Evolutionary conservation across 1,140 invertebrate genomes (phyloP).

Genomic region (Solenopsis fugax): DNA sequence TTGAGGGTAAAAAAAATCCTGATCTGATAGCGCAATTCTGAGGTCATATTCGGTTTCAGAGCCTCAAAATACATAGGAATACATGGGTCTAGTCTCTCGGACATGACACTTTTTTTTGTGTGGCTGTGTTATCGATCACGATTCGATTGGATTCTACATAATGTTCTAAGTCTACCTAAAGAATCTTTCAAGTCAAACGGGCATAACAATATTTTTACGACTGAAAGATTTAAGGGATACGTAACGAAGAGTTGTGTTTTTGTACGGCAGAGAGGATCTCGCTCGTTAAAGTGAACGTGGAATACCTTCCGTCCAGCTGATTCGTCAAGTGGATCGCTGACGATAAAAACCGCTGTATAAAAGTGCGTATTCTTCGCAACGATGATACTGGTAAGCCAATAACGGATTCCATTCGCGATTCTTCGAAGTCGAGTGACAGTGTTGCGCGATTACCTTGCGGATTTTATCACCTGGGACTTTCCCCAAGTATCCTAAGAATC

Average conservation of each 20-base stretch:
- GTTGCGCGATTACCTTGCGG: background rate
- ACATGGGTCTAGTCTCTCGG: too few species aligned
- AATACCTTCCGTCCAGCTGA: constrained; percentile 23
- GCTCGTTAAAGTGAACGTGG: constrained; percentile 36
- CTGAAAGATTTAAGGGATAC: constrained; percentile 4
- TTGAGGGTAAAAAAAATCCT: too few species aligned
- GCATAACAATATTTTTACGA: background rate
- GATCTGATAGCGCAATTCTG: too few species aligned
- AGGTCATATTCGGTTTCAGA: too few species aligned
- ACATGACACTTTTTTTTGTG: too few species aligned
- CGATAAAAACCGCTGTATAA: constrained; percentile 44
- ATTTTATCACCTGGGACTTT: constrained; percentile 42
- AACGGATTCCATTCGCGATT: constrained; percentile 61
- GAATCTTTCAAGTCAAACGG: background rate
- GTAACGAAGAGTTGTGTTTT: constrained; percentile 10
- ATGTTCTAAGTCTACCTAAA: background rate
- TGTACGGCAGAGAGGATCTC: background rate
- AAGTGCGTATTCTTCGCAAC: constrained; percentile 32
- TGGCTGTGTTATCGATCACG: background rate
- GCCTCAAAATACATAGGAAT: too few species aligned
- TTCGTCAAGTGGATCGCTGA: constrained; percentile 34
- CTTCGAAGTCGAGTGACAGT: constrained; percentile 24
- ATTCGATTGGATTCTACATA: background rate
- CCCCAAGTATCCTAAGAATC: constrained; percentile 18
- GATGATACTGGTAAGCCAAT: constrained; percentile 57